Evolutionary conservation across 2,113 vertebrate species (phyloP).

Genomic region (Brienomyrus longianalis): DNA sequence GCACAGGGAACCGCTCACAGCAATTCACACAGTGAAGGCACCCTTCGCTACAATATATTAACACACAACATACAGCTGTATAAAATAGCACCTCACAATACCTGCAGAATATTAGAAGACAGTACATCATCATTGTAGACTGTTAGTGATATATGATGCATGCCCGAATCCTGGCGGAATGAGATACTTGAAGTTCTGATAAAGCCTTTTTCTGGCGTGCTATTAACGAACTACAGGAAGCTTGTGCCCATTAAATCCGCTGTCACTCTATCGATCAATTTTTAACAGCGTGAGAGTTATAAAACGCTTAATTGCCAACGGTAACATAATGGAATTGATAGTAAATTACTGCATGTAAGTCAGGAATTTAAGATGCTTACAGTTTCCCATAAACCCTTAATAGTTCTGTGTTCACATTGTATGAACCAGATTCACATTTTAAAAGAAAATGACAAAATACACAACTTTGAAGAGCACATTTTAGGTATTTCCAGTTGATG

Average conservation of each 20-base stretch:
- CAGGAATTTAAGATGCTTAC: not conserved
- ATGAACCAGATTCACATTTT: not conserved
- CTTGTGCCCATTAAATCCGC: not conserved
- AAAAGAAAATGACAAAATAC: not conserved
- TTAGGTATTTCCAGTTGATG: not conserved
- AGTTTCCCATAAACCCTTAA: not conserved
- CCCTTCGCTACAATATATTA: not conserved
- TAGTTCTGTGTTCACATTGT: not conserved
- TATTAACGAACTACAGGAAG: not conserved
- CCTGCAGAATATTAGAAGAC: not conserved
- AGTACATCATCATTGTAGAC: not conserved
- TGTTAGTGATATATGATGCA: not conserved
- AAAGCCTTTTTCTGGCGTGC: not conserved
- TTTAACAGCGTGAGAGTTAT: not conserved
- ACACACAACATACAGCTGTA: not conserved
- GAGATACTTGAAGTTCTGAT: not conserved
- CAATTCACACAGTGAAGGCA: not conserved
- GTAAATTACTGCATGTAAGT: not conserved
- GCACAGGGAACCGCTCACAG: not conserved
- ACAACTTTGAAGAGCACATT: not conserved
- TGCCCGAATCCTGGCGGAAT: not conserved
- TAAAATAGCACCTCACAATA: slow-evolving; percentile 1
- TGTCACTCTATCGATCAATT: not conserved
- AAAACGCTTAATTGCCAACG: not conserved
- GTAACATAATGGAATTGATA: not conserved